Evolutionary conservation across 2,797 vertebrate genomes (phyloP), one percentile per base, ranked within the genome.

Genomic region (Benthosema pterotum): DNA sequence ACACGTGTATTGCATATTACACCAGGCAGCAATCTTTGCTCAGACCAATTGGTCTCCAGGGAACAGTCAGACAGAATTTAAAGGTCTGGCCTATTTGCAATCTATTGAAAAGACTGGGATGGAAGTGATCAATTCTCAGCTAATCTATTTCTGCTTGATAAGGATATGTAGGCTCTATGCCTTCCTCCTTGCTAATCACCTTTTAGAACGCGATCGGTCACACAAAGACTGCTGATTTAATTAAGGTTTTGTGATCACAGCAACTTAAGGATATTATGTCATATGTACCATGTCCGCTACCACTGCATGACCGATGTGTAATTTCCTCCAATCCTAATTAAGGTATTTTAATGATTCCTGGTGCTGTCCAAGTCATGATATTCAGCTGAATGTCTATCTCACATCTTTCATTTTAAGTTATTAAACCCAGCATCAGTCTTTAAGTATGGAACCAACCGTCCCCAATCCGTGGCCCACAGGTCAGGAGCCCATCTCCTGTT

Each of bases 51-150:
- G 81, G 67, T 82, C 84, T 77, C 76, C 57, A 59, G 75, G 72
- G 84, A 81, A 81, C 70, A 78, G 80, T 76, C 80, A 74, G 73
- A 81, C 75, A 69, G 83, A 83, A 82, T 88, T 87, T 87, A 84
- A 84, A 80, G 74, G 66, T 79, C 67, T 63, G 69, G 79, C 75
- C 75, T 83, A 57, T 82, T 84, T 83, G 78, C 83, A 80, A 88
- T 83, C 79, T 80, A 69, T 64, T 77, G 78, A 67, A 84, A 71
- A 81, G 79, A 90, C 85, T 63, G 60, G n/a, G 71, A 78, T 77
- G 67, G 51, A 46, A 58, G 75, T 70, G 81, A 86, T 88, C 80
- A 82, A 83, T 82, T 67, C 56, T 17, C 62, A 59, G 16, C 67
- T 66, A 69, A 67, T 75, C 58, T 80, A 63, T 57, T 69, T 76